These are phyloP conservation scores for Cichladusa arquata DNA, from an alignment of 2,113 vertebrate genomes.

Conservation along the genomic window DNA sequence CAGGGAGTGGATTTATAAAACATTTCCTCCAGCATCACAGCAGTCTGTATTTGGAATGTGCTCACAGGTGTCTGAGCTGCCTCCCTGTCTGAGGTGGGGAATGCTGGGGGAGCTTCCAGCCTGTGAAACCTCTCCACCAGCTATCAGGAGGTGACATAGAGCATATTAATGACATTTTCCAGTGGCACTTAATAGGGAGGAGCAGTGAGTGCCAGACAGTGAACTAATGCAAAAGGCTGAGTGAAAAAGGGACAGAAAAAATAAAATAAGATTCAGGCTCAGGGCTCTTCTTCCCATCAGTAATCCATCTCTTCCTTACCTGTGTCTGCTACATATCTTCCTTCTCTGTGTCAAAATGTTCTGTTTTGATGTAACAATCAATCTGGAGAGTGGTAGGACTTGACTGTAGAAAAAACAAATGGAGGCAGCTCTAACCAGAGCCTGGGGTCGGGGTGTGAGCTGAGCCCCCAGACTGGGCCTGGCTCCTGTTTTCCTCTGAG, in stretches of 20 bases:
- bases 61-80: neutral
- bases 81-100: neutral
- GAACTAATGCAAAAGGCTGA: neutral
- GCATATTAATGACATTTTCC: neutral
- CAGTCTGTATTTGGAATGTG: neutral
- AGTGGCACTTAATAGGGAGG: neutral
- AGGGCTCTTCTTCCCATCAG: neutral
- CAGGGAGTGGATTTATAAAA: neutral
- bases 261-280: conserved; percentile 19
- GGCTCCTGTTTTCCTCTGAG: neutral
- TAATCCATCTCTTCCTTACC: conserved; percentile 1
- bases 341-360: conserved; percentile 34
- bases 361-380: conserved; percentile 4
- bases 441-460: neutral
- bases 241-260: neutral
- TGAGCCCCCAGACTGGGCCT: neutral
- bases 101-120: neutral
- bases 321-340: neutral
- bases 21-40: accelerated
- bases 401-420: neutral
- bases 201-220: neutral
- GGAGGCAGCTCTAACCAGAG: neutral
- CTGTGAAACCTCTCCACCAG: neutral
- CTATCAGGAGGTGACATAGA: neutral
- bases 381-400: neutral